Evolutionary conservation across 2,888 invertebrate genomes (phyloP).

Genomic region (Oegoconia quadripuncta): DNA sequence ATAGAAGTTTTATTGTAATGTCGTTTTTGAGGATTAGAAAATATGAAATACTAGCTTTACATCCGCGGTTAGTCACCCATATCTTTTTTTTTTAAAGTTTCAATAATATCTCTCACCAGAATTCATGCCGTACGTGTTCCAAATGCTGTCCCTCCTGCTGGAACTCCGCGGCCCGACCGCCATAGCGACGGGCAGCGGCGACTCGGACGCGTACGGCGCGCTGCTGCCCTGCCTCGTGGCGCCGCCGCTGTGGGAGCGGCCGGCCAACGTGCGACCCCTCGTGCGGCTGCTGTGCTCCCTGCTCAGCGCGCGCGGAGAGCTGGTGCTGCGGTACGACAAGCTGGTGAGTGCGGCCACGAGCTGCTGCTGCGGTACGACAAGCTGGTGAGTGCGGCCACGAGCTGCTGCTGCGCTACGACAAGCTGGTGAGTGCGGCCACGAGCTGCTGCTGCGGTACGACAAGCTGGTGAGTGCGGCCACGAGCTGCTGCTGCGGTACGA

Average conservation of each 20-base stretch:
- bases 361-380: too few species aligned
- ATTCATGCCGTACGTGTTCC: conserved; percentile 99
- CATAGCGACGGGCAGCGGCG: conserved; percentile 52
- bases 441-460: too few species aligned
- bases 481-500: too few species aligned
- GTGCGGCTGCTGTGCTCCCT: conserved; percentile 95
- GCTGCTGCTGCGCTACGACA: too few species aligned
- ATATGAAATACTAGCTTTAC: too few species aligned
- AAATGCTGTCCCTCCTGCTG: conserved; percentile 94
- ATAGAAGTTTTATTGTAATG: too few species aligned
- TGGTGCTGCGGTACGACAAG: conserved; percentile 79
- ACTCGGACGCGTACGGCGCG: conserved; percentile 90
- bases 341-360: conserved; percentile 84
- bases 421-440: too few species aligned
- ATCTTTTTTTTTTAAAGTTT: too few species aligned
- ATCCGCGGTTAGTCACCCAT: too few species aligned
- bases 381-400: too few species aligned
- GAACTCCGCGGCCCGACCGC: conserved; percentile 80
- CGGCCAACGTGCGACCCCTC: conserved; percentile 95
- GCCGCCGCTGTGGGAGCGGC: conserved; percentile 95
- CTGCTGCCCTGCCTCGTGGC: conserved; percentile 94
- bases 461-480: too few species aligned
- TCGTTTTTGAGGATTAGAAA: too few species aligned
- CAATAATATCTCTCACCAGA: conserved; percentile 81
- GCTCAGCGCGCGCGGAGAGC: conserved; percentile 70